Base-by-base conservation (phyloP, 2,113 vertebrate species). In the Rhineura floridana region DNA sequence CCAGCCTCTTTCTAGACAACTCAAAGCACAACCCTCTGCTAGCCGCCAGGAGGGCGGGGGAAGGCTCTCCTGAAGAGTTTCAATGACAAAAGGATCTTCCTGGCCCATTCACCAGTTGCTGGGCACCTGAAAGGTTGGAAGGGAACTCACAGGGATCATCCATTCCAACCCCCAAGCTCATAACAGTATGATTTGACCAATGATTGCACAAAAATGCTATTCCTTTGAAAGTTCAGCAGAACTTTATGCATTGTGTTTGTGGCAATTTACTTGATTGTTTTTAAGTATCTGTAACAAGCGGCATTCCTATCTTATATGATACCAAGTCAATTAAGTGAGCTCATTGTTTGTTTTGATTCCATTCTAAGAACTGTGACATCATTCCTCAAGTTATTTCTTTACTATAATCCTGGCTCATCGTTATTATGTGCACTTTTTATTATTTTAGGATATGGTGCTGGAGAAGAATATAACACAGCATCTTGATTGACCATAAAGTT, bases 401-500 rank as follows among this genome's bases (percentile, higher is more conserved):
- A 52, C n/a, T 10, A 81, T 59, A 72, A 81, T 62, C 55, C 11
- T 25, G 50, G 1, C 1, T 50, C 36, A 59, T 73, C 23, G 1
- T 7, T 87, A 17, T 44, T 21, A 72, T 42, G 36, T n/a, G n/a
- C n/a, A n/a, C n/a, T n/a, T n/a, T n/a, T 5, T 39, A 42, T 55
- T n/a, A 59, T 73, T 73, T 48, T 73, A 12, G 9, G 13, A 33
- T 48, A 25, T 78, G 84, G 21, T 77, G 11, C 28, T 59, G 21
- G 5, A 44, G 17, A 28, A 33, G 19, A 62, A 62, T 48, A 15
- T 9, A 86, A 48, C 23, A 80, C 30, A 91, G 82, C 85, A 88
- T 90, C 85, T 89, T 81, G 36, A 91, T 87, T 92, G 76, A 86
- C 93, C 69, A 52, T 93, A 75, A 81, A 55, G 84, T 92, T 94